These are phyloP conservation scores for Eilema sororculum DNA, from an alignment of 2,888 invertebrate genomes.

Conservation along the genomic window DNA sequence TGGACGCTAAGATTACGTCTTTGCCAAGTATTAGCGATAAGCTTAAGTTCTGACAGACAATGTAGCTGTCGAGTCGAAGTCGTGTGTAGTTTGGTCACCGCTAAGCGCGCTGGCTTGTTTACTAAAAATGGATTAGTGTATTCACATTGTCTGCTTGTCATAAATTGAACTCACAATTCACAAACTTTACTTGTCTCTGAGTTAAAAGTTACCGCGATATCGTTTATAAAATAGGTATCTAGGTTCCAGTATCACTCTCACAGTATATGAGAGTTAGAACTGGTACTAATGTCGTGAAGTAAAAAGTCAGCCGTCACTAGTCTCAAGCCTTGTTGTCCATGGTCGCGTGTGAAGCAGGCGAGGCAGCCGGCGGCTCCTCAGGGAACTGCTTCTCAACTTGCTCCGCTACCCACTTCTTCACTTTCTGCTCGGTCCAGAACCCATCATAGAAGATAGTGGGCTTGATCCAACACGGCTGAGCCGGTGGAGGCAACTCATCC, in stretches of 20 bases:
- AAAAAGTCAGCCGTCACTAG: neutral
- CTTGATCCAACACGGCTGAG: conserved; percentile 81
- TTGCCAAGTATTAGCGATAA: neutral
- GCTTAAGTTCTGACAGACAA: conserved; percentile 3
- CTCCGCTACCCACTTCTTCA: conserved; percentile 85
- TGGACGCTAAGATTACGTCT: neutral
- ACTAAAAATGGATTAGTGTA: neutral
- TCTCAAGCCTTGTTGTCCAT: conserved; percentile 48
- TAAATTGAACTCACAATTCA: neutral
- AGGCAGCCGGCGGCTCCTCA: conserved; percentile 73
- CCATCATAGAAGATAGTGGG: conserved; percentile 85
- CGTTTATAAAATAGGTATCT: neutral
- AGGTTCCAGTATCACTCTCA: neutral
- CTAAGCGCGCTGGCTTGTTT: neutral
- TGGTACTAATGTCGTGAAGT: neutral
- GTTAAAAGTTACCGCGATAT: neutral
- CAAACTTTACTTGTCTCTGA: neutral
- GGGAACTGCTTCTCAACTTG: conserved; percentile 83
- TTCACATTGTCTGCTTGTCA: conserved; percentile 12
- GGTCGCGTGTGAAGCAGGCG: conserved; percentile 49
- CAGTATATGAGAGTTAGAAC: neutral
- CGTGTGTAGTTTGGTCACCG: neutral
- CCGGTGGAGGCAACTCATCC: conserved; percentile 64
- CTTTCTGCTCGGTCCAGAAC: conserved; percentile 86
- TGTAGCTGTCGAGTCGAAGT: neutral